Conservation (phyloP, 1,140 invertebrate species). For the Hylyphantes graminicola region DNA sequence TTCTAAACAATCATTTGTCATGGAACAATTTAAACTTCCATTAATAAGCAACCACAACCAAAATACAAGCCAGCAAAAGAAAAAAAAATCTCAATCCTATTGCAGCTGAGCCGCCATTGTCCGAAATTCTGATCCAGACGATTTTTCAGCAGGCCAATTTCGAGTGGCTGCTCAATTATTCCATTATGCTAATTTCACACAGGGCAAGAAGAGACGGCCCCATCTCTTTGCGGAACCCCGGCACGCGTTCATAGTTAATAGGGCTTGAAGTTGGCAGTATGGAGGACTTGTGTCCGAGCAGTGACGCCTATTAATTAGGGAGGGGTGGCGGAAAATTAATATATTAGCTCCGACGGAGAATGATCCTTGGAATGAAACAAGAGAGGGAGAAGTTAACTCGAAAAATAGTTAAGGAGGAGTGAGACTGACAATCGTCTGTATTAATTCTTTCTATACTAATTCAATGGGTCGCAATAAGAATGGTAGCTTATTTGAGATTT, state of each 20-base stretch:
- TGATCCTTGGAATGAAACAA: background rate
- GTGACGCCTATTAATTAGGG: conserved; percentile 45
- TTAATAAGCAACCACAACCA: background rate
- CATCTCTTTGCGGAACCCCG: conserved; percentile 1
- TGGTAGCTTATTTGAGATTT: too few species aligned
- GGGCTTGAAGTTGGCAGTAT: conserved; percentile 12
- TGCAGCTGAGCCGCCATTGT: background rate
- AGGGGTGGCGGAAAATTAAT: conserved; percentile 40
- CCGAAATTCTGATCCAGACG: conserved; percentile 1
- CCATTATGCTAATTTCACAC: conserved; percentile 51
- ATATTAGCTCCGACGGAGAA: conserved; percentile 32
- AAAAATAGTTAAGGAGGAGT: background rate
- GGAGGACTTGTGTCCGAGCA: background rate
- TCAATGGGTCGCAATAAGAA: too few species aligned
- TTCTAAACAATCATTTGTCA: conserved; percentile 2
- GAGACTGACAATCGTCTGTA: background rate
- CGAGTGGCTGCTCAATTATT: conserved; percentile 50
- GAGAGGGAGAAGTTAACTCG: background rate
- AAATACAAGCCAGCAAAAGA: background rate
- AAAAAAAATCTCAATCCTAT: background rate
- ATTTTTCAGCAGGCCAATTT: conserved; percentile 39
- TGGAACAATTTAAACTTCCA: conserved; percentile 13
- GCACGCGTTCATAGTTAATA: conserved; percentile 55
- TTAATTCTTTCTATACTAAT: too few species aligned
- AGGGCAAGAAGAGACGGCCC: background rate